Percentiles rank a stretch among this genome's conserved stretches.
These are phyloP conservation scores for Limanda limanda DNA, from an alignment of 2,113 vertebrate genomes.

Conservation along the genomic window DNA sequence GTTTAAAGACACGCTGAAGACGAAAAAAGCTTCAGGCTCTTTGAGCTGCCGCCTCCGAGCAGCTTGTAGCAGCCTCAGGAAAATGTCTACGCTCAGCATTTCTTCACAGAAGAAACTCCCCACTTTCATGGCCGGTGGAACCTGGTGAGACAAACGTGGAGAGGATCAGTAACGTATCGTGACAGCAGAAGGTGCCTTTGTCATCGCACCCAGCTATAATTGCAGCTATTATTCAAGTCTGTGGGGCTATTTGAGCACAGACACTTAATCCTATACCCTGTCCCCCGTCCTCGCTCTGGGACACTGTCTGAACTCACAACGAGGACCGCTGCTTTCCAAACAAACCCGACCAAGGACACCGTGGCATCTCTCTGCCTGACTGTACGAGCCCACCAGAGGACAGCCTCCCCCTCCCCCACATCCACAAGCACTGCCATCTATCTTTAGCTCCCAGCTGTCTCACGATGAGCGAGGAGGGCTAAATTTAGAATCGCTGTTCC, in stretches of 20 bases:
- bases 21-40: constrained; percentile 67
- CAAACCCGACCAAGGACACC: constrained; percentile 58
- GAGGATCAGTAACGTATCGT: not conserved
- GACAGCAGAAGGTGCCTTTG: constrained; percentile 50
- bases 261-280: not conserved
- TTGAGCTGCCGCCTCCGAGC: constrained; percentile 72
- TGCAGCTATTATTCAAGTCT: constrained; percentile 55
- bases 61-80: constrained; percentile 55
- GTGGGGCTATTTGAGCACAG: constrained; percentile 61
- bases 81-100: constrained; percentile 75
- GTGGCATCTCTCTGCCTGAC: constrained; percentile 46
- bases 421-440: constrained; percentile 59
- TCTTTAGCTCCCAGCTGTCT: constrained; percentile 64
- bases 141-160: constrained; percentile 76
- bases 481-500: constrained; percentile 69
- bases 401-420: constrained; percentile 24
- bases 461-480: constrained; percentile 50
- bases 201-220: constrained; percentile 25
- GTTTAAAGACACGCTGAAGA: constrained; percentile 66
- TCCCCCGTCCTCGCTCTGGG: constrained; percentile 18
- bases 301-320: constrained; percentile 56
- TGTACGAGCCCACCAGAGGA: constrained; percentile 39
- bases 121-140: constrained; percentile 96
- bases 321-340: constrained; percentile 25
- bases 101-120: constrained; percentile 98